Percentiles rank a stretch among this genome's conserved stretches.
Conservation (phyloP, 2,797 vertebrate genomes). For the Alosa sapidissima region DNA sequence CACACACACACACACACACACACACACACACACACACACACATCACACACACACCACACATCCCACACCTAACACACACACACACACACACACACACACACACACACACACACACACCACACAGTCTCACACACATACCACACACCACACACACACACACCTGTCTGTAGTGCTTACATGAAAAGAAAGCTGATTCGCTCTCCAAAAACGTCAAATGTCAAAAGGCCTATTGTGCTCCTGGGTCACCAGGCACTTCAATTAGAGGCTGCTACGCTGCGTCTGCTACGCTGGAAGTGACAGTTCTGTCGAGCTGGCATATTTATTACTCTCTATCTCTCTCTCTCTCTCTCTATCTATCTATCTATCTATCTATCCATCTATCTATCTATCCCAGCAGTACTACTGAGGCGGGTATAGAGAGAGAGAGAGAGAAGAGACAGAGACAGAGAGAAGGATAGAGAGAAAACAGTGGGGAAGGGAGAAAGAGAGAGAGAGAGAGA, state of each 20-base stretch:
- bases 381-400: no score
- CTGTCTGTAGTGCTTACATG: constrained; percentile 71
- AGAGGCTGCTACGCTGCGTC: constrained; percentile 63
- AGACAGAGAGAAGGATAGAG: no score
- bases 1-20: neutral
- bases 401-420: neutral
- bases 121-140: constrained; percentile 53
- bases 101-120: constrained; percentile 29
- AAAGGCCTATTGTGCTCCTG: constrained; percentile 68
- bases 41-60: constrained; percentile 39
- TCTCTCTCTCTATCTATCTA: no score
- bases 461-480: neutral
- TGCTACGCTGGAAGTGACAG: constrained; percentile 67
- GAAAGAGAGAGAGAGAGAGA: constrained; percentile 6
- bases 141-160: constrained; percentile 24
- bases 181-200: constrained; percentile 71
- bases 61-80: no score
- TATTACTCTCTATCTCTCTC: neutral
- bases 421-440: neutral
- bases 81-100: constrained; percentile 47
- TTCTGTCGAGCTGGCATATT: constrained; percentile 72
- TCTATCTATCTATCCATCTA: neutral
- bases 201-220: constrained; percentile 74
- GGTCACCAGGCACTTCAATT: constrained; percentile 68
- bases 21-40: neutral